Evolutionary conservation across 1,140 invertebrate genomes (phyloP).

Genomic region (Linepithema humile): DNA sequence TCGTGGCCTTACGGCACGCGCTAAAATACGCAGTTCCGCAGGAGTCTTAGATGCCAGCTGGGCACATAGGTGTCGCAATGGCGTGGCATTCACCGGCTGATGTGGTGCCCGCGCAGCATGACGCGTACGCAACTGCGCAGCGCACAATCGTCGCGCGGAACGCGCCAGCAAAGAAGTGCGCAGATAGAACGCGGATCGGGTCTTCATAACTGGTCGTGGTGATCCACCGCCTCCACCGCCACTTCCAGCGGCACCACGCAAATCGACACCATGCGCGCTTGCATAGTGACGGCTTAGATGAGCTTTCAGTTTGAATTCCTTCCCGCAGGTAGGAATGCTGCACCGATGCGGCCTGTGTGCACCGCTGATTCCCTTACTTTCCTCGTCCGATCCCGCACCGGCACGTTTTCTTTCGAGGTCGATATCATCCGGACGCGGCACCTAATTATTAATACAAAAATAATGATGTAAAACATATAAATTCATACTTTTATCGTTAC

Average conservation of each 20-base stretch:
- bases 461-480: neutral
- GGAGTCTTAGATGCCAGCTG: constrained; percentile 93
- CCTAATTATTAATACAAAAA: constrained; percentile 63
- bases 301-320: constrained; percentile 97
- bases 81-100: constrained; percentile 88
- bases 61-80: constrained; percentile 85
- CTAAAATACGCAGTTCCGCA: constrained; percentile 90
- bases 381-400: constrained; percentile 81
- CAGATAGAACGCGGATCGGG: constrained; percentile 97
- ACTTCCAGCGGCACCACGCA: constrained; percentile 79
- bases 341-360: constrained; percentile 94
- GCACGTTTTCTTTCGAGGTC: constrained; percentile 83
- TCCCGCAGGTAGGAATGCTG: constrained; percentile 94
- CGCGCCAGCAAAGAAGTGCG: constrained; percentile 95
- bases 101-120: constrained; percentile 94
- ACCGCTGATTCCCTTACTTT: constrained; percentile 85
- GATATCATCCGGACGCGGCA: constrained; percentile 85
- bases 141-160: constrained; percentile 93
- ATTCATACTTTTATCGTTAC: neutral
- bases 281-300: constrained; percentile 96
- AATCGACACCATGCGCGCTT: constrained; percentile 92
- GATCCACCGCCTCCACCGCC: constrained; percentile 86
- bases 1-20: constrained; percentile 92
- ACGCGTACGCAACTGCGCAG: constrained; percentile 92
- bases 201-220: constrained; percentile 97